phyloP scores from a whole-genome alignment of 2,113 vertebrate genomes.

The Probosciger aterrimus region DNA sequence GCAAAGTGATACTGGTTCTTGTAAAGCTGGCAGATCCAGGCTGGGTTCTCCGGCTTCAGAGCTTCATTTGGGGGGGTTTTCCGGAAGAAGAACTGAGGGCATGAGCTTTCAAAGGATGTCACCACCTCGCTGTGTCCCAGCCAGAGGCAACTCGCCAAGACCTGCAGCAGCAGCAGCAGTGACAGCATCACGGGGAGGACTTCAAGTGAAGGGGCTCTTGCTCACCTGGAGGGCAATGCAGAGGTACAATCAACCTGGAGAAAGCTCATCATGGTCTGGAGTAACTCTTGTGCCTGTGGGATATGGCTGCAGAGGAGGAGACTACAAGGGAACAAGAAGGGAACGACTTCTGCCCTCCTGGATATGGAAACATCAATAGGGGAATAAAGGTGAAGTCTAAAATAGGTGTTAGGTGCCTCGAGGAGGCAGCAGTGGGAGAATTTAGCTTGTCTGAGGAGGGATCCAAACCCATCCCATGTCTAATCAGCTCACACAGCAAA shows the following conservation, averaged over 20 bases:
- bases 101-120: neutral
- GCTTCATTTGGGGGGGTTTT: neutral
- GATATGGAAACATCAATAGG: neutral
- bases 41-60: neutral
- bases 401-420: neutral
- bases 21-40: slow-evolving; percentile 37
- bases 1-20: neutral
- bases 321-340: neutral
- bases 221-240: neutral
- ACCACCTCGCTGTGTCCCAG: neutral
- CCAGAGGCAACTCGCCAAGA: neutral
- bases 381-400: neutral
- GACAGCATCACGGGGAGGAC: neutral
- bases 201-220: neutral
- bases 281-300: neutral
- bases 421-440: neutral
- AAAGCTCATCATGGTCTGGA: neutral
- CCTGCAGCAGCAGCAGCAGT: slow-evolving; percentile 27
- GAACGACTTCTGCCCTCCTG: neutral
- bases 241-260: neutral
- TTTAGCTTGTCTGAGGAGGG: neutral
- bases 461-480: neutral
- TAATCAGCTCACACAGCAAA: neutral
- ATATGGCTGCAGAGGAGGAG: rapidly evolving
- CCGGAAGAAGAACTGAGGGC: slow-evolving; percentile 22